A percentile compares a stretch with the other conserved stretches of the same genome.
Conservation (phyloP, 2,888 invertebrate genomes). For the Eristalis arbustorum region DNA sequence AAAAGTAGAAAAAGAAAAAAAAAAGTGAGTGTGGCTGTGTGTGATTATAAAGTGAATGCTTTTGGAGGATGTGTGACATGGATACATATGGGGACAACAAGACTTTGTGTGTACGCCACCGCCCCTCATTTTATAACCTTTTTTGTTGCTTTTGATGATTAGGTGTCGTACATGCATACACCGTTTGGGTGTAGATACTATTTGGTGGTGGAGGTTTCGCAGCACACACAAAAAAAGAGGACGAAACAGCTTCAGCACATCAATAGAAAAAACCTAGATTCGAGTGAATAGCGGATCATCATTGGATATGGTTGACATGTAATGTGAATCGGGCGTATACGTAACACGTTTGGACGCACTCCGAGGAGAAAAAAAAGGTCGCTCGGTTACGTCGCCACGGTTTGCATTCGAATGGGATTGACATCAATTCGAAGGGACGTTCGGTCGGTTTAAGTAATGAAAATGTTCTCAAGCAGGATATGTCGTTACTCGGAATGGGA, state of each 20-base stretch:
- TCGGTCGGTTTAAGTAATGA: neutral
- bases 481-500: neutral
- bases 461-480: neutral
- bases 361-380: neutral
- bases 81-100: neutral
- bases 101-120: neutral
- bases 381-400: neutral
- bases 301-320: conserved; percentile 1
- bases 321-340: neutral
- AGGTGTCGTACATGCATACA: neutral
- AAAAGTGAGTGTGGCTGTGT: neutral
- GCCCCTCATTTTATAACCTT: neutral
- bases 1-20: conserved; percentile 72
- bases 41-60: neutral
- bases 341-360: conserved; percentile 3
- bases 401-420: neutral
- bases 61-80: neutral
- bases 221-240: neutral
- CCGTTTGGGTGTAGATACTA: neutral
- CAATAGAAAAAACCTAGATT: neutral
- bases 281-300: neutral
- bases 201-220: neutral
- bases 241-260: neutral
- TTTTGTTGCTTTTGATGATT: neutral
- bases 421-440: neutral